These are phyloP conservation scores for Ophion slaviceki DNA, from an alignment of 2,888 invertebrate species.

Conservation along the genomic window DNA sequence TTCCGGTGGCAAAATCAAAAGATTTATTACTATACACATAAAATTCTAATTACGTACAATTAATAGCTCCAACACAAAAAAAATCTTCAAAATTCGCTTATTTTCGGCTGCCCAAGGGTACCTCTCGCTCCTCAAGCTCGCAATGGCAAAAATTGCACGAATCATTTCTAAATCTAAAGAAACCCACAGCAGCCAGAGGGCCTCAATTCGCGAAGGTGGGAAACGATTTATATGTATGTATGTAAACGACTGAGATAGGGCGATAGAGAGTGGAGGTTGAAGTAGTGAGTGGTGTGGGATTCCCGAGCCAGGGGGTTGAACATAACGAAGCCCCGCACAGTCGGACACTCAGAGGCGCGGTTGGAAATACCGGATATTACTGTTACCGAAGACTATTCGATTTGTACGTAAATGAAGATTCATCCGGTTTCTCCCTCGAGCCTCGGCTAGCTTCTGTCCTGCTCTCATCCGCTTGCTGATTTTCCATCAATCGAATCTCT, in stretches of 20 bases:
- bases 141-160: too few species aligned
- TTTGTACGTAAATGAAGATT: slow-evolving; percentile 77
- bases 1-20: too few species aligned
- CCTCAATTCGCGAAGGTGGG: slow-evolving; percentile 41
- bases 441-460: slow-evolving; percentile 5
- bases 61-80: too few species aligned
- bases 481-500: slow-evolving; percentile 23
- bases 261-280: slow-evolving; percentile 53
- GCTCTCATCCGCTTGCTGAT: slow-evolving; percentile 10
- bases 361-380: slow-evolving; percentile 78
- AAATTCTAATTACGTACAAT: too few species aligned
- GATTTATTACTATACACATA: too few species aligned
- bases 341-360: slow-evolving; percentile 65
- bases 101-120: too few species aligned
- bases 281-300: slow-evolving; percentile 49
- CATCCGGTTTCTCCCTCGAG: slow-evolving; percentile 63
- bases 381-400: slow-evolving; percentile 79
- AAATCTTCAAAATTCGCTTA: too few species aligned
- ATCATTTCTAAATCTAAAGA: too few species aligned
- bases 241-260: slow-evolving; percentile 63
- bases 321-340: slow-evolving; percentile 71
- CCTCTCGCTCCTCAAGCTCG: too few species aligned
- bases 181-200: background rate
- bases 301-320: slow-evolving; percentile 68
- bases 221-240: slow-evolving; percentile 37